phyloP scores from a whole-genome alignment of 2,113 vertebrate species.

The Neofelis nebulosa region DNA sequence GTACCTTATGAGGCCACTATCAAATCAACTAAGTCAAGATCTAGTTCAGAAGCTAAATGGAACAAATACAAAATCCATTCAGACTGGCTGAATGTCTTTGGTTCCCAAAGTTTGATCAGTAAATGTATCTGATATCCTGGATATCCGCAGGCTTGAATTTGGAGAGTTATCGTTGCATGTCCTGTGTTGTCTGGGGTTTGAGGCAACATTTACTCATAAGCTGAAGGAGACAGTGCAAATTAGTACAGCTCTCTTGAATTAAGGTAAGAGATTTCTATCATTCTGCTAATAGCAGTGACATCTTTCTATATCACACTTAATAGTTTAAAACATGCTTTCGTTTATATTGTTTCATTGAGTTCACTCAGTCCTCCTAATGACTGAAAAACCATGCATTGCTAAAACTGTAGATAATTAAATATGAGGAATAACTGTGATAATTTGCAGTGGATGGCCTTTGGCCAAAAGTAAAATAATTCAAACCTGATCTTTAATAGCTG shows the following conservation, averaged over 20 bases:
- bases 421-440: neutral
- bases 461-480: constrained; percentile 39
- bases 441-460: neutral
- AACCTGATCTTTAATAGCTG: constrained; percentile 1
- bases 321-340: neutral
- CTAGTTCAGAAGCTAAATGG: neutral
- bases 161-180: neutral
- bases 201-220: neutral
- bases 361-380: neutral
- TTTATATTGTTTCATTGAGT: neutral
- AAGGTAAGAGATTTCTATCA: neutral
- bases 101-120: neutral
- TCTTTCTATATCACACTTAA: neutral
- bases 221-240: neutral
- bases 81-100: neutral
- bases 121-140: neutral
- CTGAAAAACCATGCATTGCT: neutral
- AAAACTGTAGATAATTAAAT: constrained; percentile 7
- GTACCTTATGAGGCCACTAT: neutral
- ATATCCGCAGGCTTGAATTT: neutral
- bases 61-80: neutral
- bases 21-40: neutral
- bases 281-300: neutral
- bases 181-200: neutral
- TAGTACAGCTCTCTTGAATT: neutral